Evolutionary conservation across 2,797 vertebrate genomes (phyloP).

Genomic region (Jordanella pulchra): DNA sequence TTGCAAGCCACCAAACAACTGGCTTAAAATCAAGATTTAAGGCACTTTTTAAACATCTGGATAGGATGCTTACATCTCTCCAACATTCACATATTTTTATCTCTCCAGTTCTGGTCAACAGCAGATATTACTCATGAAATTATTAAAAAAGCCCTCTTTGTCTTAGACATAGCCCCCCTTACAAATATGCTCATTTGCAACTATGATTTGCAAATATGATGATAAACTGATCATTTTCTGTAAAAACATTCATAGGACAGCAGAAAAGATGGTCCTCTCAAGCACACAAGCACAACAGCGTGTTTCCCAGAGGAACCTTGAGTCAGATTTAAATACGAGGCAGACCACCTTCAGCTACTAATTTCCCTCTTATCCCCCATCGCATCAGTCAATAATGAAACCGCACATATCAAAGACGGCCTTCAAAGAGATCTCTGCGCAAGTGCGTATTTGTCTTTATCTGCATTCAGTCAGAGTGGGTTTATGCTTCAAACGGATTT

Average conservation of each 20-base stretch:
- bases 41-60: background rate
- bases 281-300: background rate
- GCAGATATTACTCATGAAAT: background rate
- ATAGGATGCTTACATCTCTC: background rate
- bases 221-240: slow-evolving; percentile 9
- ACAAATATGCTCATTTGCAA: background rate
- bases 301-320: background rate
- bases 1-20: too few species aligned
- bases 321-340: slow-evolving; percentile 48
- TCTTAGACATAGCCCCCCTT: background rate
- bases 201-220: slow-evolving; percentile 16
- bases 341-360: slow-evolving; percentile 53
- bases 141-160: background rate
- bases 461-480: slow-evolving; percentile 40
- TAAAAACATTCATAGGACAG: slow-evolving; percentile 5
- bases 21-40: background rate
- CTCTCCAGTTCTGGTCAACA: background rate
- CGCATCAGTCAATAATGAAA: slow-evolving; percentile 50
- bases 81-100: background rate
- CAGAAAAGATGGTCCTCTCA: slow-evolving; percentile 11
- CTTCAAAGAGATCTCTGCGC: slow-evolving; percentile 5
- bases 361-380: slow-evolving; percentile 53
- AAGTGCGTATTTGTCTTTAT: slow-evolving; percentile 17
- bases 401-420: slow-evolving; percentile 47
- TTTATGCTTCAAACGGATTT: slow-evolving; percentile 34